A percentile compares a stretch with the other conserved stretches of the same genome.
Evolutionary conservation across 2,888 invertebrate species (phyloP).

Genomic region (Hoplodrina ambigua): DNA sequence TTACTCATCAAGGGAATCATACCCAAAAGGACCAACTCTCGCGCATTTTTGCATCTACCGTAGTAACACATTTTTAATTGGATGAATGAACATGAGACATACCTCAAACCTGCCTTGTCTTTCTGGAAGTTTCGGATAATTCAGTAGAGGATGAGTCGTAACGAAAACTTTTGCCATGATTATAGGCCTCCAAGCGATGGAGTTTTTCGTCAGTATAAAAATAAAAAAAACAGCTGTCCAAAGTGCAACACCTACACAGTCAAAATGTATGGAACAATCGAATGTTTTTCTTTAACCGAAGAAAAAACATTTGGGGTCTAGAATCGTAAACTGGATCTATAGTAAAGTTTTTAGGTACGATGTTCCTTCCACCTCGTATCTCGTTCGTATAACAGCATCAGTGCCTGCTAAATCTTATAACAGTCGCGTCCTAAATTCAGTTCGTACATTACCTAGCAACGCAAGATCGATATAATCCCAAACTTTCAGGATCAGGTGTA

Average conservation of each 20-base stretch:
- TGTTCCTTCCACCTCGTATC: neutral
- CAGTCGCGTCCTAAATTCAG: neutral
- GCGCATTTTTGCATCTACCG: neutral
- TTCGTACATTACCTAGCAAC: constrained; percentile 14
- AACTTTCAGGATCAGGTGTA: constrained; percentile 45
- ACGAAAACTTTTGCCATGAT: too few relatives aligned
- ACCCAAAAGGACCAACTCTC: neutral
- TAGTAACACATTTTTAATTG: neutral
- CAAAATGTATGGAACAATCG: too few relatives aligned
- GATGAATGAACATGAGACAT: neutral
- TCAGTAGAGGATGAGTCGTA: too few relatives aligned
- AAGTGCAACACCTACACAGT: too few relatives aligned
- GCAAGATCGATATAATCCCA: constrained; percentile 33
- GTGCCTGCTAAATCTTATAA: neutral
- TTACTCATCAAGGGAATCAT: neutral
- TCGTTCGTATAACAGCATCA: neutral
- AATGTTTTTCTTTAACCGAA: too few relatives aligned
- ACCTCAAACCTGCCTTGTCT: neutral
- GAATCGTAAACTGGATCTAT: too few relatives aligned
- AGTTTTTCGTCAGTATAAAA: too few relatives aligned
- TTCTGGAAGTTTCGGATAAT: constrained; percentile 7
- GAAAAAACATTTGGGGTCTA: too few relatives aligned
- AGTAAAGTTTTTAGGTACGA: too few relatives aligned
- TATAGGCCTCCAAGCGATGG: too few relatives aligned
- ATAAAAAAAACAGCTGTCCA: too few relatives aligned